Base-by-base conservation (phyloP, 2,888 invertebrate species). In the Perizoma affinitatum region DNA sequence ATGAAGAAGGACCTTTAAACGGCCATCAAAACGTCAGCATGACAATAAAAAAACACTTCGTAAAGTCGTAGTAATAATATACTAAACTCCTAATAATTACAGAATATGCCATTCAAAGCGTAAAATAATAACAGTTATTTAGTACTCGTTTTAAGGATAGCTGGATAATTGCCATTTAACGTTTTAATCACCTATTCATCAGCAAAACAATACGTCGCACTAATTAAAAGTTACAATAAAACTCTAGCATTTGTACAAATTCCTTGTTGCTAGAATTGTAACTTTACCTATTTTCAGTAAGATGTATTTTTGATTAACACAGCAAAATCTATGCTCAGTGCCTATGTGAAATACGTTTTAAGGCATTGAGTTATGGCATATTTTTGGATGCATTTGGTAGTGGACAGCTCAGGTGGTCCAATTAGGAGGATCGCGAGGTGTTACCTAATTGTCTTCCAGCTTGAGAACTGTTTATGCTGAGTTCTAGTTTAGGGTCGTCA, bases 141-240 rank as follows among this genome's bases (percentile, higher is more conserved):
- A 22, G 1, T 3, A 22, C 22, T 22, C 22, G 22, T 22, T 22
- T 2, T 22, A 22, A 22, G 22, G 22, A 22, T 22, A 22, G 22
- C 42, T 10, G 38, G n/a, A 10, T 42, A 42, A 38, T 8, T 40
- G 5, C 44, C 40, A n/a, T 45, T 41, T 43, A 43, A 22, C n/a
- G 49, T 53, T 64, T 70, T 67, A 66, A 67, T 67, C 69, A 67
- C 68, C 67, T 63, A 69, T 72, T 74, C 71, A 73, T 59, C 50
- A 63, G 43, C 11, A 55, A 69, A 70, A 79, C 74, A 76, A 79
- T 72, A 60, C 66, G 67, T 70, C 70, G 66, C 65, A 69, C 68
- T 74, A 75, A 80, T 80, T 80, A 75, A 80, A 80, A 82, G 67
- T 74, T 73, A 71, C 69, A 72, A 71, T 70, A 69, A 74, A 73